These are phyloP conservation scores for Seladonia tumulorum DNA, from an alignment of 2,888 invertebrate genomes.

Conservation along the genomic window DNA sequence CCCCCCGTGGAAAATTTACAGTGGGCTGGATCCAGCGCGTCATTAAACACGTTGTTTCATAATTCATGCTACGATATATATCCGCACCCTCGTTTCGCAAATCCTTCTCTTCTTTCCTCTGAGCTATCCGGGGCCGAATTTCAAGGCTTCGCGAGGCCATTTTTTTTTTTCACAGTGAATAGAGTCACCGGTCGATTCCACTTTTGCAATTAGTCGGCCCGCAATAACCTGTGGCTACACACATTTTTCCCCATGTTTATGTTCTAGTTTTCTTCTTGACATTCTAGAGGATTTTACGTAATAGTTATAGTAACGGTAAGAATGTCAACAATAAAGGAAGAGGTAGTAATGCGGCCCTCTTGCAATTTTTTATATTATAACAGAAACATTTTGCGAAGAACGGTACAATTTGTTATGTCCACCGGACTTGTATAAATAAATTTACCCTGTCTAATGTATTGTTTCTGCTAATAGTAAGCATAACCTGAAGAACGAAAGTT, in stretches of 20 bases:
- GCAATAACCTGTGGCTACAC: not conserved
- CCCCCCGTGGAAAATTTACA: slow-evolving; percentile 81
- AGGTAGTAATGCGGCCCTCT: too few species aligned
- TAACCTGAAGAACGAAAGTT: too few species aligned
- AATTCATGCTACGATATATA: slow-evolving; percentile 80
- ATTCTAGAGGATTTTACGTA: not conserved
- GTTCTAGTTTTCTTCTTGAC: not conserved
- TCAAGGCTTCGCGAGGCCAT: not conserved
- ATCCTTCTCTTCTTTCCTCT: slow-evolving; percentile 22
- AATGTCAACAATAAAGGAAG: too few species aligned
- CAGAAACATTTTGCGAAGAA: too few species aligned
- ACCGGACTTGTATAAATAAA: too few species aligned
- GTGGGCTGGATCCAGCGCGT: slow-evolving; percentile 81
- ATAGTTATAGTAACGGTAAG: not conserved
- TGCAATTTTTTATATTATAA: too few species aligned
- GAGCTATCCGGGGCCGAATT: not conserved
- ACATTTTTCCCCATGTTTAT: not conserved
- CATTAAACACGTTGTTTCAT: slow-evolving; percentile 84
- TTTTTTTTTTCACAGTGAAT: too few species aligned
- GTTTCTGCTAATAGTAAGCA: too few species aligned
- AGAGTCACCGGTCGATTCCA: not conserved
- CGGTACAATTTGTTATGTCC: too few species aligned
- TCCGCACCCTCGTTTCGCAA: slow-evolving; percentile 39
- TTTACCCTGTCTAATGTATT: too few species aligned
- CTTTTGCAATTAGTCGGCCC: not conserved